A percentile compares a stretch with the other conserved stretches of the same genome.
Evolutionary conservation across 2,888 invertebrate species (phyloP).

Genomic region (Syritta pipiens): DNA sequence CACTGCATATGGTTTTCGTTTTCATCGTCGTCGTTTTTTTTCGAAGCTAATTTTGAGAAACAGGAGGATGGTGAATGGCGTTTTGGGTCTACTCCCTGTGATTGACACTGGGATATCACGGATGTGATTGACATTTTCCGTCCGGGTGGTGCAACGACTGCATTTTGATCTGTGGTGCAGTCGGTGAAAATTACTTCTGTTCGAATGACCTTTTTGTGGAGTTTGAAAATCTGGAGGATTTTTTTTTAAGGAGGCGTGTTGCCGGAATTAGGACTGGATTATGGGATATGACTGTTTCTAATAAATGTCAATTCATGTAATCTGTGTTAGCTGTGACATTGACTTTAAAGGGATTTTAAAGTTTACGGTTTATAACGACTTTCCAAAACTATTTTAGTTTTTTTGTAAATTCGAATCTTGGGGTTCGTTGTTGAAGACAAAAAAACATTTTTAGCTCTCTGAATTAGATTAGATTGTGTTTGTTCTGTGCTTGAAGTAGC

Average conservation of each 20-base stretch:
- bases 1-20: constrained; percentile 20
- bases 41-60: constrained; percentile 19
- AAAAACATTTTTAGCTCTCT: no score
- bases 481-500: no score
- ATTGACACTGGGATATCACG: constrained; percentile 39
- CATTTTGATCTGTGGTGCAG: neutral
- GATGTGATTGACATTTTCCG: constrained; percentile 58
- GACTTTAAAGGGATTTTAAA: neutral
- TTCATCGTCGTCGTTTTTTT: neutral
- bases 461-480: no score
- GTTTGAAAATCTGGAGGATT: constrained; percentile 1
- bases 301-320: constrained; percentile 24
- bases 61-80: neutral
- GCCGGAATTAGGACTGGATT: constrained; percentile 16
- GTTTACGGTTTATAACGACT: no score
- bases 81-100: neutral
- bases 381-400: no score
- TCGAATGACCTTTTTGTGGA: constrained; percentile 52
- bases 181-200: constrained; percentile 54
- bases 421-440: no score
- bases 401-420: no score
- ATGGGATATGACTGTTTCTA: constrained; percentile 30
- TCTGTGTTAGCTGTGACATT: neutral
- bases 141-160: constrained; percentile 46
- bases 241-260: constrained; percentile 47